phyloP scores from a whole-genome alignment of 2,797 vertebrate genomes.

The Tragopan temminckii region DNA sequence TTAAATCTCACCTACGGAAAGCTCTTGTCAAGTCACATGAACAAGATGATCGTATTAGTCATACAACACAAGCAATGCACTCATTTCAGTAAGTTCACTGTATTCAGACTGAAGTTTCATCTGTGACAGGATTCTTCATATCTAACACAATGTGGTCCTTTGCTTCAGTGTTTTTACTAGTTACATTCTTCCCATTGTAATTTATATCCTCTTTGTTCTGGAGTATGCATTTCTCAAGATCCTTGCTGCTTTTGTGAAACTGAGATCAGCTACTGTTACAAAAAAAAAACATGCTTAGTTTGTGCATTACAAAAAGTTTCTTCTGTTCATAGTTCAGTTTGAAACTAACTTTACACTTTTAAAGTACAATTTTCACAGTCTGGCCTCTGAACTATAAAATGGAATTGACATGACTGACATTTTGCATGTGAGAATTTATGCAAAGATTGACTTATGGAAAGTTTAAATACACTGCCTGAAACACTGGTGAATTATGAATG shows the following conservation, averaged over 20 bases:
- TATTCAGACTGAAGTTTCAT: slow-evolving; percentile 44
- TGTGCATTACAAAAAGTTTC: background rate
- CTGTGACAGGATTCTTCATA: background rate
- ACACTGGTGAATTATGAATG: slow-evolving; percentile 39
- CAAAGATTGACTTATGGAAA: slow-evolving; percentile 3
- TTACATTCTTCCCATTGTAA: background rate
- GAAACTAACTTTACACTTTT: background rate
- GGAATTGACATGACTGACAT: slow-evolving; percentile 15
- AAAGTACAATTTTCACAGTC: background rate
- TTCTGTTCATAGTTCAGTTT: background rate
- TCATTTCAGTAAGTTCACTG: slow-evolving; percentile 20
- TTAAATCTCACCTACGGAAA: slow-evolving; percentile 68
- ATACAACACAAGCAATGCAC: slow-evolving; percentile 28
- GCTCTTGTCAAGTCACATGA: slow-evolving; percentile 62
- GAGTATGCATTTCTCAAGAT: background rate
- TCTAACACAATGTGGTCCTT: background rate
- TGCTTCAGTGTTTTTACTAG: background rate
- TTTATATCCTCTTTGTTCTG: background rate
- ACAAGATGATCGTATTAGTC: slow-evolving; percentile 50
- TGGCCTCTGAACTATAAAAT: slow-evolving; percentile 23
- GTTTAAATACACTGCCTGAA: slow-evolving; percentile 33
- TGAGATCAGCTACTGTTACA: background rate
- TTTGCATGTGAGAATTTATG: slow-evolving; percentile 55
- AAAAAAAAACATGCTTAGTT: background rate
- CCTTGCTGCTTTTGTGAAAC: background rate